Percentiles rank a stretch among this genome's conserved stretches.
Evolutionary conservation across 2,888 invertebrate genomes (phyloP).

Genomic region (Tenthredo scrophulariae): DNA sequence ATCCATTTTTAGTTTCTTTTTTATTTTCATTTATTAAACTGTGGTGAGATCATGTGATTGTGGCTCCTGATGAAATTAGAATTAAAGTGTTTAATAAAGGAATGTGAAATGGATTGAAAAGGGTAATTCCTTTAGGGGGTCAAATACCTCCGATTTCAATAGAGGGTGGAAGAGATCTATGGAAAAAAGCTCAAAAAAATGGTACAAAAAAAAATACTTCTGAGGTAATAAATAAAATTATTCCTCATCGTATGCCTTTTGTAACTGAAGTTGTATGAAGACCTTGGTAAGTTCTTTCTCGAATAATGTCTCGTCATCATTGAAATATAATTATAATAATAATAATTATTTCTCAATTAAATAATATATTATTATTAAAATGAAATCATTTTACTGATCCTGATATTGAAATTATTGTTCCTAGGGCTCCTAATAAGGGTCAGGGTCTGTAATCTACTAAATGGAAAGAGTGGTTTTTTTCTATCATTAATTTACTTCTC

Average conservation of each 20-base stretch:
- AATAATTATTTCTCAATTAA: conserved; percentile 80
- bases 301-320: conserved; percentile 86
- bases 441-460: conserved; percentile 85
- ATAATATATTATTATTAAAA: conserved; percentile 79
- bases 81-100: conserved; percentile 87
- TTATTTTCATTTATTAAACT: conserved; percentile 79
- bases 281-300: conserved; percentile 85
- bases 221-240: conserved; percentile 87
- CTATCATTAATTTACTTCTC: conserved; percentile 83
- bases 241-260: conserved; percentile 84
- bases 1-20: conserved; percentile 77
- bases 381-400: conserved; percentile 84
- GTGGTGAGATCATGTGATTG: conserved; percentile 85
- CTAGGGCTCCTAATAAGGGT: conserved; percentile 82
- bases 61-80: conserved; percentile 85
- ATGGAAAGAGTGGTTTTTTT: conserved; percentile 83
- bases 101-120: conserved; percentile 86
- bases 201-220: conserved; percentile 84
- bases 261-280: conserved; percentile 82
- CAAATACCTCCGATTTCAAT: conserved; percentile 83
- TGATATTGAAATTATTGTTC: conserved; percentile 81
- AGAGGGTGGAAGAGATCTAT: conserved; percentile 78
- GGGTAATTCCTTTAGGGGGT: conserved; percentile 83
- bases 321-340: conserved; percentile 81
- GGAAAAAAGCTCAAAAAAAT: conserved; percentile 81